Conservation (phyloP, 1,140 invertebrate species). For the Frieseomelitta varia region DNA sequence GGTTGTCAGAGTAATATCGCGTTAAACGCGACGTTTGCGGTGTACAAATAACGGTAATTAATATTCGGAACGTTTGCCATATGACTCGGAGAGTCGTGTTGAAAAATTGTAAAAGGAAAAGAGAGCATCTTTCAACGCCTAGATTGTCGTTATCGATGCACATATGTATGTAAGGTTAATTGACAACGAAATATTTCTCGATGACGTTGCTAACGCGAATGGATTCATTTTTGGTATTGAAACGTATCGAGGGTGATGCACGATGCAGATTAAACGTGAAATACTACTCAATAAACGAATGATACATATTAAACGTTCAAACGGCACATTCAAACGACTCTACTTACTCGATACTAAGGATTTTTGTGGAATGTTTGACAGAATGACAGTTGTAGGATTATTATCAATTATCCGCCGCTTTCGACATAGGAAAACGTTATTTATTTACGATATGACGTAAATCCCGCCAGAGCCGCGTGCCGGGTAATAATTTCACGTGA, state of each 20-base stretch:
- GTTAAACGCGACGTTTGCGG: neutral
- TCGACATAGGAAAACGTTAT: neutral
- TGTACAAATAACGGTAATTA: neutral
- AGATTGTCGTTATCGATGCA: too few species aligned
- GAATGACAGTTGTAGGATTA: neutral
- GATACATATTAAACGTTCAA: conserved; percentile 9
- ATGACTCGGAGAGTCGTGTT: neutral
- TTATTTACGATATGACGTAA: neutral
- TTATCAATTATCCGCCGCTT: neutral
- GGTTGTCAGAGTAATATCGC: conserved; percentile 29
- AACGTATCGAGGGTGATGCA: neutral
- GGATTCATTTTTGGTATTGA: neutral
- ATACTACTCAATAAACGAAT: neutral
- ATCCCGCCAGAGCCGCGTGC: neutral
- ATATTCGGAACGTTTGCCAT: neutral
- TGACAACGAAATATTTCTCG: too few species aligned
- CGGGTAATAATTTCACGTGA: neutral
- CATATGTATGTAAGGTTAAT: too few species aligned
- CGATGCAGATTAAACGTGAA: neutral
- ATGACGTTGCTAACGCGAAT: neutral
- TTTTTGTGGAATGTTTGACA: neutral
- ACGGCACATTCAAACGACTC: neutral
- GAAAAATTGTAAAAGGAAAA: neutral
- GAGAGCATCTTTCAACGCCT: too few species aligned
- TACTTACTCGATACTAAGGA: neutral